Conservation (phyloP, 2,888 invertebrate genomes). For the Ophonus ardosiacus region DNA sequence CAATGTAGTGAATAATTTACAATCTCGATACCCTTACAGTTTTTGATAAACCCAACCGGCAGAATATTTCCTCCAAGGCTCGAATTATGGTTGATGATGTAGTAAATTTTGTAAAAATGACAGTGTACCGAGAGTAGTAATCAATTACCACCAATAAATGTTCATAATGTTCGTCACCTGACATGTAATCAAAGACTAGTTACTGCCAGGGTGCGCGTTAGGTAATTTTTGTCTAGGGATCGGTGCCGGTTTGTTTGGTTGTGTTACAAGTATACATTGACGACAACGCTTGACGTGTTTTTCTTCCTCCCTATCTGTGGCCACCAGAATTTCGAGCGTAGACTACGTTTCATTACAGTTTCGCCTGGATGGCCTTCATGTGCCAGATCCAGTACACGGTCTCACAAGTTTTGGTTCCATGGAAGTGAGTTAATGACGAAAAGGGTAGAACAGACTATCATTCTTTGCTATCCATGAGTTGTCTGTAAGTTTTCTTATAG, state of each 20-base stretch:
- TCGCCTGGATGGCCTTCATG: no score
- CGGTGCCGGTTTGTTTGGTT: constrained; percentile 64
- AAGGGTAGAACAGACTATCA: constrained; percentile 67
- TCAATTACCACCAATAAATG: neutral
- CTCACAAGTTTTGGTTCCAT: constrained; percentile 46
- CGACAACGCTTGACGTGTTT: constrained; percentile 64
- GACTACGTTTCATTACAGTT: no score
- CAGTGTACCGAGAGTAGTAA: no score
- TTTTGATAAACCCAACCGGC: no score
- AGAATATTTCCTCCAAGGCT: no score
- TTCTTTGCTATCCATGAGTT: constrained; percentile 66
- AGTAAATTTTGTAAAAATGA: no score
- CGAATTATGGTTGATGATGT: no score
- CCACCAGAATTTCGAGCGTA: no score
- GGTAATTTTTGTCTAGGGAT: no score
- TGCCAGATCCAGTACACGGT: neutral
- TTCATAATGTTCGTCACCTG: neutral
- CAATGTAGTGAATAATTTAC: neutral
- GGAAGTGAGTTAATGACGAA: neutral
- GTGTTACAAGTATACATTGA: constrained; percentile 66
- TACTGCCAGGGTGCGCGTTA: no score
- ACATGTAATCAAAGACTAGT: neutral
- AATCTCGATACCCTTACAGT: neutral
- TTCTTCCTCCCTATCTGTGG: constrained; percentile 66
- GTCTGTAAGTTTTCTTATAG: neutral